Evolutionary conservation across 2,797 vertebrate genomes (phyloP).

Genomic region (Arnoldichthys spilopterus): DNA sequence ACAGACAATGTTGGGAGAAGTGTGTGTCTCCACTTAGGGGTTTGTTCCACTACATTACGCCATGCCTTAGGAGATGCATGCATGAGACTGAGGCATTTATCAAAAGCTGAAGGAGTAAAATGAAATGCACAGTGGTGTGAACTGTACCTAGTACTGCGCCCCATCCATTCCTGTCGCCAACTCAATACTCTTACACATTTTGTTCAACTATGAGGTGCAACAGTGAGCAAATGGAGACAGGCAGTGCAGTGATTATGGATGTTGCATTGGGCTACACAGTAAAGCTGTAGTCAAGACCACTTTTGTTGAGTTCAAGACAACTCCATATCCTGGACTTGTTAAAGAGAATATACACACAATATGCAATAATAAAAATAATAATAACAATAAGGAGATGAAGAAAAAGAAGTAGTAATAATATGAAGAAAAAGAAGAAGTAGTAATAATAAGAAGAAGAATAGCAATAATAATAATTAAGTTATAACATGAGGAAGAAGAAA

Average conservation of each 20-base stretch:
- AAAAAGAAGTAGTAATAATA: no score
- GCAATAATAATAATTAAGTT: no score
- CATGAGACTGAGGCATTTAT: slow-evolving; percentile 51
- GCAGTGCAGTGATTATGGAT: background rate
- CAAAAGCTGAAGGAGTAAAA: slow-evolving; percentile 39
- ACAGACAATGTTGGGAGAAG: slow-evolving; percentile 67
- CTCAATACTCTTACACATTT: slow-evolving; percentile 1
- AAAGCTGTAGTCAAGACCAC: no score
- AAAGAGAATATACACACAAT: no score
- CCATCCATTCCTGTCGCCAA: slow-evolving; percentile 35
- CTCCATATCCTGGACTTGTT: no score
- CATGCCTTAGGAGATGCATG: slow-evolving; percentile 62
- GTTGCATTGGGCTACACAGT: background rate
- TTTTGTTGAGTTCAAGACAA: no score
- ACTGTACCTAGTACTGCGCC: slow-evolving; percentile 32
- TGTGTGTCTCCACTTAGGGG: slow-evolving; percentile 66
- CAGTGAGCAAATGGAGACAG: slow-evolving; percentile 34
- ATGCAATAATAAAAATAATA: no score
- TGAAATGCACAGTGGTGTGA: slow-evolving; percentile 41
- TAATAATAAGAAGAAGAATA: no score
- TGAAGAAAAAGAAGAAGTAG: no score
- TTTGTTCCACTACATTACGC: slow-evolving; percentile 79
- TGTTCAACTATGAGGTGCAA: slow-evolving; percentile 19
- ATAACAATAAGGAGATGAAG: no score
- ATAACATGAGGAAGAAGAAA: no score